Evolutionary conservation across 2,113 vertebrate genomes (phyloP).

Genomic region (Motacilla alba): DNA sequence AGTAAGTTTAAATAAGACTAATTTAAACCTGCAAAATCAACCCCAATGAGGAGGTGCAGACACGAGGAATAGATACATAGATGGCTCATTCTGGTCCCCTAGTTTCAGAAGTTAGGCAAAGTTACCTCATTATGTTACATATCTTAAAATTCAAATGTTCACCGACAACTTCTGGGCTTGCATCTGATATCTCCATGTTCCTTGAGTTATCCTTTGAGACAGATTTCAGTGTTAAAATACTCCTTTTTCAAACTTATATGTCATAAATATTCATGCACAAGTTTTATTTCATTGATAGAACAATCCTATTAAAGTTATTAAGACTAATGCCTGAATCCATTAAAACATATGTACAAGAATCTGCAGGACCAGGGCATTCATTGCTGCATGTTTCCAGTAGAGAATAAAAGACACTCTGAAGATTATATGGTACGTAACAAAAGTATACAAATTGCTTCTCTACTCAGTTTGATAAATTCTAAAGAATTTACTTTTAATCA

Average conservation of each 20-base stretch:
- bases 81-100: neutral
- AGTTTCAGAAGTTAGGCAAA: neutral
- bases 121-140: neutral
- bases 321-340: neutral
- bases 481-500: slow-evolving; percentile 58
- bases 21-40: neutral
- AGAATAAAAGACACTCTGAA: neutral
- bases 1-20: neutral
- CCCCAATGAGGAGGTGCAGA: neutral
- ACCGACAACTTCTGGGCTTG: neutral
- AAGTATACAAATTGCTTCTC: neutral
- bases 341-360: neutral
- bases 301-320: neutral
- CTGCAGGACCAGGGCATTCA: neutral
- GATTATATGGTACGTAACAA: neutral
- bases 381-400: neutral
- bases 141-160: neutral
- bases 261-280: neutral
- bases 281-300: neutral
- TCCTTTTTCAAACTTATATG: neutral
- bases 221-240: neutral
- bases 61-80: neutral
- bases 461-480: slow-evolving; percentile 33
- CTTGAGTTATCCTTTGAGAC: neutral
- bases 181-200: neutral